A percentile compares a stretch with the other conserved stretches of the same genome.
Conservation (phyloP, 2,113 vertebrate genomes). For the Capricornis sumatraensis region DNA sequence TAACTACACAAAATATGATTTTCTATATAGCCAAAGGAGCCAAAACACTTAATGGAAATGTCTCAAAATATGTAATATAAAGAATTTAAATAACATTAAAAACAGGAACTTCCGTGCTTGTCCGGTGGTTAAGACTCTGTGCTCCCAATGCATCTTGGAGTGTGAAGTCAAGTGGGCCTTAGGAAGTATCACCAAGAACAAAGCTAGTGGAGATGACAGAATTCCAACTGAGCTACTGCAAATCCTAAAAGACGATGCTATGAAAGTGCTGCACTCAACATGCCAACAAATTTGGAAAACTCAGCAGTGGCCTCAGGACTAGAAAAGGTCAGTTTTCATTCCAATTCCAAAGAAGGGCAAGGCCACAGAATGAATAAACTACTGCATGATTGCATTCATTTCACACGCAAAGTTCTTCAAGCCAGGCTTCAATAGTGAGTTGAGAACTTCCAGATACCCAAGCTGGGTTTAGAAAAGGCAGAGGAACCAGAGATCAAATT, state of each 20-base stretch:
- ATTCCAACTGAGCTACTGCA: not conserved
- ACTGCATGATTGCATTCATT: not conserved
- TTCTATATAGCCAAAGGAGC: not conserved
- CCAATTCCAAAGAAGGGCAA: not conserved
- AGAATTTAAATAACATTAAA: not conserved
- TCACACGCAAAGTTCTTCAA: not conserved
- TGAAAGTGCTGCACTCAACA: not conserved
- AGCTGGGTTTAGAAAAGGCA: not conserved
- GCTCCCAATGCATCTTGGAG: not conserved
- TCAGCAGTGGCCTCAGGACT: not conserved
- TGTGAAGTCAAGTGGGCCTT: not conserved
- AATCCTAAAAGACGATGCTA: not conserved
- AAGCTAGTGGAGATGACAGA: not conserved
- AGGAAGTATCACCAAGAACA: not conserved
- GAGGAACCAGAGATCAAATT: not conserved
- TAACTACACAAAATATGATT: not conserved
- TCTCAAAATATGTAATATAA: not conserved
- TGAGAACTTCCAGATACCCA: not conserved
- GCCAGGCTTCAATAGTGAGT: not conserved
- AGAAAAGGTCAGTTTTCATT: not conserved
- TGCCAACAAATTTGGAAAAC: not conserved
- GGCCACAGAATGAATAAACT: not conserved
- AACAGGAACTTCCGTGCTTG: not conserved
- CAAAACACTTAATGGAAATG: not conserved
- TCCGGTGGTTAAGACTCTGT: not conserved